phyloP scores from a whole-genome alignment of 2,113 vertebrate species.

The Hypanus sabinus region DNA sequence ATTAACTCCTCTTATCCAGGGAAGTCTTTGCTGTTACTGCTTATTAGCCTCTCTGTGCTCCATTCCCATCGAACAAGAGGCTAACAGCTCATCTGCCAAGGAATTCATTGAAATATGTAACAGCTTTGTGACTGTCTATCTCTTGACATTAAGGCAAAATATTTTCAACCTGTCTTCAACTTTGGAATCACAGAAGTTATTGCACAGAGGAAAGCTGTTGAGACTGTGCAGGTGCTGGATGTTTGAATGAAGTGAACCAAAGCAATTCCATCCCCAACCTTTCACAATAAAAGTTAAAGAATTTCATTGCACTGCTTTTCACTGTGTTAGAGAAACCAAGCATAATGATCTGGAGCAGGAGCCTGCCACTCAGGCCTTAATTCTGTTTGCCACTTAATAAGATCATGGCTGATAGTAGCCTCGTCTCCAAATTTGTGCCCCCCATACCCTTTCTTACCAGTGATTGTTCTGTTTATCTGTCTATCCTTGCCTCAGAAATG shows the following conservation, averaged over 20 bases:
- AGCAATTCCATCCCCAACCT: neutral
- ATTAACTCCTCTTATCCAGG: neutral
- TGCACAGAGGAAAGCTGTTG: neutral
- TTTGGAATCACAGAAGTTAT: neutral
- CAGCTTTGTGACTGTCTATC: neutral
- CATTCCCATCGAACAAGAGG: neutral
- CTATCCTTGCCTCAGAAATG: no score
- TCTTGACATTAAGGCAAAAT: neutral
- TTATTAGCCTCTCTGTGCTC: neutral
- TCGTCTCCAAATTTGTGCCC: no score
- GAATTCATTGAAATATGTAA: neutral
- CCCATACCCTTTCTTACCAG: no score
- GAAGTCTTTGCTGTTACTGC: neutral
- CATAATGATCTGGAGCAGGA: no score
- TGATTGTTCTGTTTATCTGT: no score
- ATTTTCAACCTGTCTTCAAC: constrained; percentile 16
- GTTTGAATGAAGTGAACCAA: neutral
- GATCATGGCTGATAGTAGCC: no score
- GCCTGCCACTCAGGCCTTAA: no score
- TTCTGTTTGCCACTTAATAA: no score
- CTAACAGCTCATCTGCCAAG: neutral
- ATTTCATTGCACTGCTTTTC: neutral
- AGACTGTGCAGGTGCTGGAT: neutral
- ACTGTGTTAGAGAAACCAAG: no score
- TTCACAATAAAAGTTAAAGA: neutral